These are phyloP conservation scores for Rhinella marina DNA, from an alignment of 2,797 vertebrate genomes.

Conservation along the genomic window DNA sequence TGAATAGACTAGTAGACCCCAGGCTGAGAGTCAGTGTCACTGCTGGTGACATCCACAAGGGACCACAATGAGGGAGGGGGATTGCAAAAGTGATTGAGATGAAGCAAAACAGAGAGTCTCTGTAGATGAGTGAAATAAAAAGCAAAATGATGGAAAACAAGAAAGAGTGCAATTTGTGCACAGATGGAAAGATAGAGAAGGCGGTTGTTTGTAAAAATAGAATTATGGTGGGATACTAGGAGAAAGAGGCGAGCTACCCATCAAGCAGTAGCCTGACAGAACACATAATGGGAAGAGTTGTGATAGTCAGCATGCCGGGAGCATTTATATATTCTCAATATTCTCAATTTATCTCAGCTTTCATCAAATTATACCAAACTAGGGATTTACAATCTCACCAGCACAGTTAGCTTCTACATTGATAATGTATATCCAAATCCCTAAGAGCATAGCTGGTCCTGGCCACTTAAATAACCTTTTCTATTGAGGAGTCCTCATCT, in stretches of 20 bases:
- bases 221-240: neutral
- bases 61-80: slow-evolving; percentile 35
- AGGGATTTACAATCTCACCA: too few species aligned
- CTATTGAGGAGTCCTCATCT: neutral
- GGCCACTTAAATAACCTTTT: neutral
- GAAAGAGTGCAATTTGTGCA: slow-evolving; percentile 11
- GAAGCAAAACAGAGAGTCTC: slow-evolving; percentile 19
- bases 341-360: neutral
- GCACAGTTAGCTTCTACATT: neutral
- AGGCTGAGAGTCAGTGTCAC: slow-evolving; percentile 52
- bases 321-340: neutral
- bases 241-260: neutral
- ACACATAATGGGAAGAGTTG: neutral
- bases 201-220: slow-evolving; percentile 16
- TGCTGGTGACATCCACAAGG: slow-evolving; percentile 58
- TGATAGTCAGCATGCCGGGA: neutral
- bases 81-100: slow-evolving; percentile 28
- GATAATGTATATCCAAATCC: neutral
- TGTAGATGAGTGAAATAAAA: slow-evolving; percentile 3
- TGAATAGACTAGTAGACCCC: slow-evolving; percentile 54
- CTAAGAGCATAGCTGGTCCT: neutral
- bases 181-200: slow-evolving; percentile 6
- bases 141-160: slow-evolving; percentile 33
- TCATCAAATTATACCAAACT: too few species aligned
- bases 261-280: neutral